phyloP scores from a whole-genome alignment of 2,113 vertebrate genomes.

The Colistium nudipinnis region DNA sequence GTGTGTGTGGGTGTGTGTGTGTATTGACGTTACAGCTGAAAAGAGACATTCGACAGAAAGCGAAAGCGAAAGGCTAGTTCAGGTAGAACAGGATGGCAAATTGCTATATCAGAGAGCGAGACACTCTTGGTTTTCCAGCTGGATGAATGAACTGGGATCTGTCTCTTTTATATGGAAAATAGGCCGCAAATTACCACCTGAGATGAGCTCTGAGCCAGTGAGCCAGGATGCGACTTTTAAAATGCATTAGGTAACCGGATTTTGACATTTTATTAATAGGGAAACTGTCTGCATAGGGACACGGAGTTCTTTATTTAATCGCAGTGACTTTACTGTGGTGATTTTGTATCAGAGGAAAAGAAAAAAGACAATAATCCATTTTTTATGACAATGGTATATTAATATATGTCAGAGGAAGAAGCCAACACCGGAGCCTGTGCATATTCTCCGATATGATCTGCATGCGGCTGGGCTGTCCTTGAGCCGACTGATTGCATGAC shows the following conservation, averaged over 20 bases:
- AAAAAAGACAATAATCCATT: constrained; percentile 59
- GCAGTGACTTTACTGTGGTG: constrained; percentile 59
- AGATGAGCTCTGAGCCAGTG: constrained; percentile 67
- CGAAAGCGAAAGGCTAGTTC: constrained; percentile 20
- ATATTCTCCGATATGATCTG: constrained; percentile 1
- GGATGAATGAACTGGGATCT: constrained; percentile 57
- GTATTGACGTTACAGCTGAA: constrained; percentile 18
- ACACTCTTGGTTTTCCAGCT: constrained; percentile 47
- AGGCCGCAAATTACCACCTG: constrained; percentile 70
- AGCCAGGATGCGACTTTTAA: constrained; percentile 65
- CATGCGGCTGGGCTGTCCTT: constrained; percentile 25
- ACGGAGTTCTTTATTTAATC: constrained; percentile 72
- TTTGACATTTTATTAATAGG: constrained; percentile 80
- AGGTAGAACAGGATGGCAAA: constrained; percentile 7
- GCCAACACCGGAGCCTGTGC: constrained; percentile 26
- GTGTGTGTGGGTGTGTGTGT: not conserved
- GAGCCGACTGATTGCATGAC: constrained; percentile 21
- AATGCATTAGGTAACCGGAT: constrained; percentile 73
- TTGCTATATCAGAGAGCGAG: constrained; percentile 22
- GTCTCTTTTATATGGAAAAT: constrained; percentile 73
- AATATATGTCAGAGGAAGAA: constrained; percentile 39
- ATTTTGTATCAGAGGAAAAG: constrained; percentile 63
- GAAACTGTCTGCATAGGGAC: constrained; percentile 63
- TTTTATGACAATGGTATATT: constrained; percentile 52
- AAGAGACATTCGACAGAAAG: constrained; percentile 26